Conservation (phyloP, 2,888 invertebrate genomes). For the Minunthozetes semirufus region DNA sequence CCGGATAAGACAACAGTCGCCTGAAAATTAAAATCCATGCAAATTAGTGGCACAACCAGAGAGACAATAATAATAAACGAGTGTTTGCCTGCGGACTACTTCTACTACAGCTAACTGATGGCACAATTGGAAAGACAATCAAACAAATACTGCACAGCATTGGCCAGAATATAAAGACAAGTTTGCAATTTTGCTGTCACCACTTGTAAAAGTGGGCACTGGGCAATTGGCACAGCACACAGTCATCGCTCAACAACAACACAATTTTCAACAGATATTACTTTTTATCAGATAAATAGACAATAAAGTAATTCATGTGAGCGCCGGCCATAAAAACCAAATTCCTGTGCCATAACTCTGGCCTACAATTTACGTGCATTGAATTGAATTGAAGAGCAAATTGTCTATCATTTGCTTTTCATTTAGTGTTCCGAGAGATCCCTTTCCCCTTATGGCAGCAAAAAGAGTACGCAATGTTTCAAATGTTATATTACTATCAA, state of each 20-base stretch:
- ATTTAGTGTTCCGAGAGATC: background rate
- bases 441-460: background rate
- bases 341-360: background rate
- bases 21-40: too few relatives aligned
- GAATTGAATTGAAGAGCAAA: constrained; percentile 12
- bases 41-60: too few relatives aligned
- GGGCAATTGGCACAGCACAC: constrained; percentile 9
- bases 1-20: too few relatives aligned
- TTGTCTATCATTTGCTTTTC: constrained; percentile 9
- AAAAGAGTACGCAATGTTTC: background rate
- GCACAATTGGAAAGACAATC: too few relatives aligned
- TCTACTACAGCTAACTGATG: too few relatives aligned
- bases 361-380: constrained; percentile 25
- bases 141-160: too few relatives aligned
- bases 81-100: too few relatives aligned
- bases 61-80: too few relatives aligned
- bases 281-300: constrained; percentile 23
- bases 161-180: too few relatives aligned
- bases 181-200: background rate
- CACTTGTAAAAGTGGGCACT: background rate
- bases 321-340: constrained; percentile 27
- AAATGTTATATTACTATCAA: background rate
- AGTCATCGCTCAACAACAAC: constrained; percentile 20
- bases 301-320: constrained; percentile 23
- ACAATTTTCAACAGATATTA: constrained; percentile 2